Base-by-base conservation (phyloP, 2,113 vertebrate genomes). In the Peromyscus californicus region DNA sequence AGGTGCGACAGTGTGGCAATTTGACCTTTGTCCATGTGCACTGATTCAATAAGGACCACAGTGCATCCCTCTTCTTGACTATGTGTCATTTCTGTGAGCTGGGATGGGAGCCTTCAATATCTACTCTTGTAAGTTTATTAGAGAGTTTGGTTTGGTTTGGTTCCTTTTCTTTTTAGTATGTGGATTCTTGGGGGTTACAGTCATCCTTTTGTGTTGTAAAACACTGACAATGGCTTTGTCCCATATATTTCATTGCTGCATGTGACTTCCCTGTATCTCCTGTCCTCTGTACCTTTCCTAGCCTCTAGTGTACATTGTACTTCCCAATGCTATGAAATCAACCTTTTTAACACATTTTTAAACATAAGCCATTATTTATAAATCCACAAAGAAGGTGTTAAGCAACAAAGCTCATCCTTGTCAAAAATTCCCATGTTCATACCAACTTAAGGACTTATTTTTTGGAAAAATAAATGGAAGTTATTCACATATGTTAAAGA, bases 401-500 rank as follows among this genome's bases (percentile, higher is more conserved):
- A 97, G 74, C 72, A 95, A 98, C 86, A 97, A 96, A 97, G 54
- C 89, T 96, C 79, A 93, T 94, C 94, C 97, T 96, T 97, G 86
- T 98, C 94, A 96, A 96, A 90, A 96, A 96, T 75, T 96, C 89
- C 93, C 83, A 80, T 75, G 94, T 90, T 95, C 57, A n/a, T 75
- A 93, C 15, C 36, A 97, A 96, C 36, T 74, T 91, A 95, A 96
- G 86, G 51, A 94, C 8, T 84, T 96, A 96, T 86, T 94, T 78
- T 86, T 96, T 91, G 92, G 72, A 63, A 90, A 96, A 89, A 96
- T 97, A 94, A 97, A 42, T 98, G 94, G 78, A 94, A 97, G 91
- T 89, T 97, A 97, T 97, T 96, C 97, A 98, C 98, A 98, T 97
- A 98, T 98, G 97, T 90, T 98, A 97, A 98, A 97, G 89, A 97